phyloP scores from a whole-genome alignment of 2,888 invertebrate species.

The Antheraea yamamai region DNA sequence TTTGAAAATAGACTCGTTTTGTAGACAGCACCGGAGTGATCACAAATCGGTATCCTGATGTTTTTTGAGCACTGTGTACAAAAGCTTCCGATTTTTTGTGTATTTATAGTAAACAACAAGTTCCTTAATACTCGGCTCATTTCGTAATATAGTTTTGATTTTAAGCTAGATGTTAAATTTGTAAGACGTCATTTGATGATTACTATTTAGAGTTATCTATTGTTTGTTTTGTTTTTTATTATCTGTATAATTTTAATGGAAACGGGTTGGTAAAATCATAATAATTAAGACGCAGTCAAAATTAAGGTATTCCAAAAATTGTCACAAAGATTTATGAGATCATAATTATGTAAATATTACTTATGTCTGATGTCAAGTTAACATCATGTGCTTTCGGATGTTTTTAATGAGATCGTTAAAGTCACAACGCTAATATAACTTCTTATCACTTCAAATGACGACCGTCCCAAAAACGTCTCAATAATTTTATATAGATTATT shows the following conservation, averaged over 20 bases:
- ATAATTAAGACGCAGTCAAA: not conserved
- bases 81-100: not conserved
- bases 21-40: constrained; percentile 1
- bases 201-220: not conserved
- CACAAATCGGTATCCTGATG: not conserved
- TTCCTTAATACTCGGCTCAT: not conserved
- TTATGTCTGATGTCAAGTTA: too few species aligned
- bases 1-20: constrained; percentile 20
- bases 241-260: not conserved
- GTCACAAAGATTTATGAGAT: not conserved
- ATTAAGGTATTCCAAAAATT: not conserved
- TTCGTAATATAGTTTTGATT: not conserved
- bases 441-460: not conserved
- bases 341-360: too few species aligned
- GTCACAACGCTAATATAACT: not conserved
- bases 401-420: too few species aligned
- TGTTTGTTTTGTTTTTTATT: not conserved
- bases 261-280: not conserved
- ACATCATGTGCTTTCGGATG: too few species aligned
- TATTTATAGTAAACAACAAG: not conserved
- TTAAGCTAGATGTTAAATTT: not conserved
- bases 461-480: not conserved
- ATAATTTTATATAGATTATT: not conserved
- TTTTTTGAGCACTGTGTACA: not conserved
- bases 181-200: too few species aligned